Evolutionary conservation across 2,888 invertebrate species (phyloP), one percentile per base, ranked within the genome.

Genomic region (Caenorhabditis afra): DNA sequence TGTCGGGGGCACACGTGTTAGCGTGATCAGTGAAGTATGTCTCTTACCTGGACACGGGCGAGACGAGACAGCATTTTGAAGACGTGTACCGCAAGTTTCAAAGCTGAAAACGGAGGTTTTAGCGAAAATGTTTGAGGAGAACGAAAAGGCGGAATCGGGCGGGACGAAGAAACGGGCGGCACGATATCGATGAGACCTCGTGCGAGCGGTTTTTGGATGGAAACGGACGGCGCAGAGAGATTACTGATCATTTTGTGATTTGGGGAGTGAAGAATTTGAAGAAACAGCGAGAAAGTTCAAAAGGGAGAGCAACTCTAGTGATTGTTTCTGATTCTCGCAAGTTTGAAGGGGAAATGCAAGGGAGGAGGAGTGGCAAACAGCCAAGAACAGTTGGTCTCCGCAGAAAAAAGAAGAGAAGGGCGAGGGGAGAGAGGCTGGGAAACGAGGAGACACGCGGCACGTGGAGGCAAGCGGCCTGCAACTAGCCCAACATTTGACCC

Each of bases 41-140:
- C n/a, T 45, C 65, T 57, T 57, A 76, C 80, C 73, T 74, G 80
- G 49, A 73, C 71, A 61, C 74, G 75, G 62, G 80, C 76, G 41
- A 80, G 71, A 71, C 80, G 80, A 44, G 80, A 80, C 64, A 80
- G 66, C 80, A 80, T 80, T 55, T 37, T 67, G 41, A 47, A 52
- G 18, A 47, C 45, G 59, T 49, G 44, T 45, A 75, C 75, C 75
- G 29, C 61, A 75, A 75, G 75, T 59, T 67, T 71, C 49, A 35
- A 53, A 71, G 52, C 67, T 61, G 75, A 61, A 44, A 41, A 41
- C 11, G 41, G 41, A 41, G 14, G 11, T 7, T n/a, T 11, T 4
- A 20, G 5, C 14, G 53, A 5, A 11, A 37, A 50, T n/a, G 62
- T 47, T 18, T n/a, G 3, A 53, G 37, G 37, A 45, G 39, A 22